phyloP scores from a whole-genome alignment of 2,113 vertebrate genomes.

The Coptodon rendalli region DNA sequence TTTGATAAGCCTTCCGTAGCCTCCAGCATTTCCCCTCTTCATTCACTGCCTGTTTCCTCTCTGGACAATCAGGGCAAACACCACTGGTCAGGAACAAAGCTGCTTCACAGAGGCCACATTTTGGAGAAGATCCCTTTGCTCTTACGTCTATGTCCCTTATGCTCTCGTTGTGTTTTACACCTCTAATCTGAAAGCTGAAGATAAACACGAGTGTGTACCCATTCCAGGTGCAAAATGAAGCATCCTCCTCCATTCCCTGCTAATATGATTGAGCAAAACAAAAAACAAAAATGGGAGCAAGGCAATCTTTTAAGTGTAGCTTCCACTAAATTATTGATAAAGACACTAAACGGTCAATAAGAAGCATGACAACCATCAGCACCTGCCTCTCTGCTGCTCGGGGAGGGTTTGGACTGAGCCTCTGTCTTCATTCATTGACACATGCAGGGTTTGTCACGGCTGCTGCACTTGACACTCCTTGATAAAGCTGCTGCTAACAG shows the following conservation, averaged over 20 bases:
- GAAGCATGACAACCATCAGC: background rate
- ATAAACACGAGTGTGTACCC: background rate
- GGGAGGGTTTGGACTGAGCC: background rate
- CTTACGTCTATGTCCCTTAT: background rate
- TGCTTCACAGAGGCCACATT: background rate
- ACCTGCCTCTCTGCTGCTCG: background rate
- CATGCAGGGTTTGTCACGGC: background rate
- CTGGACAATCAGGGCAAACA: background rate
- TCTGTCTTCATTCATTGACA: background rate
- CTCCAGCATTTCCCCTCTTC: background rate
- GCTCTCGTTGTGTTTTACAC: background rate
- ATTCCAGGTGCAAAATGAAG: background rate
- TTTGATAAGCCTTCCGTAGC: background rate
- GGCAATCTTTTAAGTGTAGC: background rate
- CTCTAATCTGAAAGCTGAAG: background rate
- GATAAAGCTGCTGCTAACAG: background rate
- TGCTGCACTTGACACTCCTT: slow-evolving; percentile 16
- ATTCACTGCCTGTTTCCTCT: background rate
- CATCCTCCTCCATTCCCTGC: background rate
- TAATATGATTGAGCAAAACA: background rate
- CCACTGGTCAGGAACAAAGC: background rate
- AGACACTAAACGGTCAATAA: background rate
- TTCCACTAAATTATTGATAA: background rate
- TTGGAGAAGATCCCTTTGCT: background rate
- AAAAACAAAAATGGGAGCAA: background rate